Evolutionary conservation across 2,888 invertebrate genomes (phyloP), one percentile per base, ranked within the genome.

Genomic region (Cerceris ruficornis): DNA sequence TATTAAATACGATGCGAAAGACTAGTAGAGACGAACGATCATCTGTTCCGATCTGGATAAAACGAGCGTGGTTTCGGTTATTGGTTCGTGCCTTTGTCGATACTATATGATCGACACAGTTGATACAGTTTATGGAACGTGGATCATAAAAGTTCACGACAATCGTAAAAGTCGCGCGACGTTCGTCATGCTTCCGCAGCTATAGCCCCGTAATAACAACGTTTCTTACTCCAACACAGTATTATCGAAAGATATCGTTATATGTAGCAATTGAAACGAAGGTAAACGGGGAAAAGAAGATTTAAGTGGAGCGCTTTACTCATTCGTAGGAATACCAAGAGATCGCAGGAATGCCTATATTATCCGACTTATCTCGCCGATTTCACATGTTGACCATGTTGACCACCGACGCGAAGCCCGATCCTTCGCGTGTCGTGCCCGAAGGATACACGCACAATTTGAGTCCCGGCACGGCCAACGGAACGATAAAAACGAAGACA

Each of bases 401-500:
- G 49, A 94, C 93, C 79, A 92, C 94, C 0, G 94, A 94, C 81
- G 94, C 94, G 8, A 92, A 93, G 52, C 94, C 94, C 0, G 92
- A 92, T 83, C 91, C 94, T 7, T 94, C 94, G 0, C 91, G 94
- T 54, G 86, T 90, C 46, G 82, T 81, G 28, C 82, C 79, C 50
- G 82, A 84, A 14, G 86, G 62, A 9, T 64, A 85, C 50, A 80
- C 81, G 6, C 74, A 80, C 42, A 79, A 79, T 69, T 57, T 83
- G n/a, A 81, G 86, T 28, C 65, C 80, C 6, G 55, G 43, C 28
- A 6, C 28, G 57, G 0, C 13, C 49, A 7, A 70, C 55, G 0
- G 7, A 60, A 41, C 49, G 68, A 13, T 15, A 55, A 1, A 58
- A 77, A 59, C 15, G 52, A 39, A 57, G 59, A 7, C 58, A 54